phyloP scores from a whole-genome alignment of 2,888 invertebrate genomes.

The Neelides folsomi region DNA sequence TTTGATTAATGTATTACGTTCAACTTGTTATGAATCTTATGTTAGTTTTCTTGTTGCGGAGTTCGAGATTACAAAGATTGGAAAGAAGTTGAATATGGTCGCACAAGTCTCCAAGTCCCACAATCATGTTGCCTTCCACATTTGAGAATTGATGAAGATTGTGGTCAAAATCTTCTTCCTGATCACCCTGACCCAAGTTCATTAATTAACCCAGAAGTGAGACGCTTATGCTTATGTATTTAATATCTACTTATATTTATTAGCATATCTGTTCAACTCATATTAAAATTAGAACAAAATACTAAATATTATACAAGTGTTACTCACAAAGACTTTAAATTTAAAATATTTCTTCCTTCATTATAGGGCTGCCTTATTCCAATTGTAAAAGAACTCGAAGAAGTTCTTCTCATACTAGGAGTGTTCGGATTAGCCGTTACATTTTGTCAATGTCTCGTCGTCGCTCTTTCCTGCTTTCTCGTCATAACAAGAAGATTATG shows the following conservation, averaged over 20 bases:
- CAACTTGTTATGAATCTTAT: not conserved
- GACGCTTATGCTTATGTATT: not conserved
- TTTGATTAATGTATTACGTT: too few relatives aligned
- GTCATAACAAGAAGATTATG: slow-evolving; percentile 7
- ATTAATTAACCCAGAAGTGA: slow-evolving; percentile 8
- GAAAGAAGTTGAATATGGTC: slow-evolving; percentile 20
- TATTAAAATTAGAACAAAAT: too few relatives aligned
- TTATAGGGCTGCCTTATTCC: not conserved
- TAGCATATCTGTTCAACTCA: too few relatives aligned
- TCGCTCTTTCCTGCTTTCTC: slow-evolving; percentile 6
- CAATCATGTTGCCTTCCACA: slow-evolving; percentile 13
- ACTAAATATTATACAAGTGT: too few relatives aligned
- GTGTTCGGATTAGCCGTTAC: slow-evolving; percentile 1
- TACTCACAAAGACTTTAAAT: too few relatives aligned
- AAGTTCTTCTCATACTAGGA: not conserved
- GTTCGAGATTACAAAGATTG: slow-evolving; percentile 17
- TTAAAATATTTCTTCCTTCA: too few relatives aligned
- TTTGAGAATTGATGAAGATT: not conserved
- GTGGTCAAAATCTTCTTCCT: slow-evolving; percentile 18
- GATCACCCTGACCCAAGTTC: slow-evolving; percentile 5
- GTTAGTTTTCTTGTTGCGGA: slow-evolving; percentile 14
- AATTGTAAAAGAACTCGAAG: not conserved
- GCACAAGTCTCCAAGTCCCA: slow-evolving; percentile 18
- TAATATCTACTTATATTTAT: too few relatives aligned
- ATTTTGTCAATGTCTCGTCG: not conserved